Conservation (phyloP, 2,888 invertebrate species). For the Xestia rhomboidea region DNA sequence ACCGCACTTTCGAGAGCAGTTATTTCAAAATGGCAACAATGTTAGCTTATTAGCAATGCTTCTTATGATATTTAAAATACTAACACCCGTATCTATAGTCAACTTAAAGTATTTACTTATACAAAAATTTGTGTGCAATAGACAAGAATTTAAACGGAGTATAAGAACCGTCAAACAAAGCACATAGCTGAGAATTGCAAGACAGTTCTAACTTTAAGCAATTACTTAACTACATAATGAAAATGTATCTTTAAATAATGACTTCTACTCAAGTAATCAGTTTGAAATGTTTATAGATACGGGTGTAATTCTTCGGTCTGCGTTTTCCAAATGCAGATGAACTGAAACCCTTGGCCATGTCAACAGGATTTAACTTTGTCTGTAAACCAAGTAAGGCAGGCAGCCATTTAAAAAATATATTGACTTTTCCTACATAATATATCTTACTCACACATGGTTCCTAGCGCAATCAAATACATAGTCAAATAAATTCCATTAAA, state of each 20-base stretch:
- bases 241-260: no score
- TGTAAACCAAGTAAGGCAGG: background rate
- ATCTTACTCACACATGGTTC: background rate
- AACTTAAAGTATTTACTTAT: background rate
- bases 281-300: background rate
- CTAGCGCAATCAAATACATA: background rate
- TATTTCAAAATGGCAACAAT: background rate
- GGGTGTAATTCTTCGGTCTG: background rate
- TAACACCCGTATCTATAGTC: background rate
- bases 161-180: background rate
- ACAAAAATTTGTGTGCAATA: background rate
- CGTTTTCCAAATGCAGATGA: background rate
- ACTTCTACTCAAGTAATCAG: background rate
- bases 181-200: no score
- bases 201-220: no score
- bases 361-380: background rate
- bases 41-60: background rate
- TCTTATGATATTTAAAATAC: background rate
- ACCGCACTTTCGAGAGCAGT: background rate
- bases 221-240: no score
- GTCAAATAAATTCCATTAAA: constrained; percentile 1
- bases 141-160: background rate
- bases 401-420: background rate
- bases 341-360: background rate
- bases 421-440: background rate